These are phyloP conservation scores for Clarias pachynema DNA, from an alignment of 2,797 vertebrate genomes.

Conservation along the genomic window DNA sequence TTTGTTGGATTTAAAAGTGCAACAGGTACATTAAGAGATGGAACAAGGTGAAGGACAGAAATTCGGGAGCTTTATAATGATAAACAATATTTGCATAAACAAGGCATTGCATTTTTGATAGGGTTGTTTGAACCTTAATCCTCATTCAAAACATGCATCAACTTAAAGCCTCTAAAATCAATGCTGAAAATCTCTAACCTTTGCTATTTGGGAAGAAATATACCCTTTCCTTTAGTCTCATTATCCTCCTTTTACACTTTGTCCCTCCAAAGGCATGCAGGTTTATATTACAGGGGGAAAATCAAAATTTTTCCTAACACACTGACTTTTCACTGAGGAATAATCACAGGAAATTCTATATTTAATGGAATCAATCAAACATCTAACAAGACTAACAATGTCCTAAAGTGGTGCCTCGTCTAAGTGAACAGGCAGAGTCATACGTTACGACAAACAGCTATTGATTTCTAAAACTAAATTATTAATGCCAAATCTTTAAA, in stretches of 20 bases:
- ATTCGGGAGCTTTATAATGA: not conserved
- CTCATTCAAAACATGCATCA: not conserved
- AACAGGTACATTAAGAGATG: not conserved
- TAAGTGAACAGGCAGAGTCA: not conserved
- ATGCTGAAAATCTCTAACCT: not conserved
- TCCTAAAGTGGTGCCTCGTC: not conserved
- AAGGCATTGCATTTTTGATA: not conserved
- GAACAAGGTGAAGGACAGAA: not conserved
- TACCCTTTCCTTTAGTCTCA: not conserved
- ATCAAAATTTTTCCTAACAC: not conserved
- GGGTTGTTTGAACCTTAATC: not conserved
- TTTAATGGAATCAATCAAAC: not conserved
- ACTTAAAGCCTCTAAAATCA: not conserved
- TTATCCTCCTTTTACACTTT: not conserved
- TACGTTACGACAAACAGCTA: not conserved
- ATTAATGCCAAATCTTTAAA: not conserved
- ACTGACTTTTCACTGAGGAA: not conserved
- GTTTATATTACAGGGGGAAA: not conserved
- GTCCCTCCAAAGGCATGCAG: not conserved
- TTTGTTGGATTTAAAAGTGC: not conserved
- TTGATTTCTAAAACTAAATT: constrained; percentile 1
- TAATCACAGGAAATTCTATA: constrained; percentile 1
- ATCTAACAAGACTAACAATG: constrained; percentile 2
- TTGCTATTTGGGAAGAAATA: not conserved
- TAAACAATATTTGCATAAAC: not conserved